Evolutionary conservation across 2,888 invertebrate genomes (phyloP).

Genomic region (Dorcus hopei): DNA sequence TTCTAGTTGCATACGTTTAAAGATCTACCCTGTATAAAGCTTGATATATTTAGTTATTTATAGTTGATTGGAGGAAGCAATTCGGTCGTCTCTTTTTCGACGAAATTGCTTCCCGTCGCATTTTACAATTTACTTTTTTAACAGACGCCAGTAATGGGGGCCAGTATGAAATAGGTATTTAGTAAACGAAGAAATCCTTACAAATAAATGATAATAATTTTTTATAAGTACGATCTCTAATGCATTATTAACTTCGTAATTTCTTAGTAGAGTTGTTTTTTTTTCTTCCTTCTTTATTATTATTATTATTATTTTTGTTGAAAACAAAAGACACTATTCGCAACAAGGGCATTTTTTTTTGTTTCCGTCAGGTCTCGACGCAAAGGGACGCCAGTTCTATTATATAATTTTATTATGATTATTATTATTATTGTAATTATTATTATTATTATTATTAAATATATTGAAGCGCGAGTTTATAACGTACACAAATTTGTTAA

Average conservation of each 20-base stretch:
- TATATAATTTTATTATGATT: not conserved
- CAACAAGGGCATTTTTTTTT: not conserved
- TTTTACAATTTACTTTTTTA: not conserved
- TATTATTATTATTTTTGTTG: not conserved
- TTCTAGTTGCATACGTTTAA: not conserved
- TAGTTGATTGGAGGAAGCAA: not conserved
- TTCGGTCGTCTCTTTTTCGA: not conserved
- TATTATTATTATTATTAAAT: constrained; percentile 8
- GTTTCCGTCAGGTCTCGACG: not conserved
- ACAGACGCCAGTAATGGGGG: constrained; percentile 16
- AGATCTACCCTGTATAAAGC: no score
- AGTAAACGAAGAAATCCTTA: not conserved
- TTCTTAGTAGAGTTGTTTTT: not conserved
- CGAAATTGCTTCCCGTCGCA: not conserved
- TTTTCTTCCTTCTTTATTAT: not conserved
- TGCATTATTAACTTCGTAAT: constrained; percentile 3
- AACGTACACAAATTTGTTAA: not conserved
- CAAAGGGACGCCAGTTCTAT: not conserved
- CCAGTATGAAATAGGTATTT: constrained; percentile 10
- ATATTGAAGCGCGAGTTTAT: no score
- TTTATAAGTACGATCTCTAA: constrained; percentile 11
- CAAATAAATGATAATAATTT: not conserved
- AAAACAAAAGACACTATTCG: not conserved
- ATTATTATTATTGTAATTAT: not conserved
- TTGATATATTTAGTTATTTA: no score